These are phyloP conservation scores for Propsilocerus akamusi DNA, from an alignment of 1,140 invertebrate species.

Conservation along the genomic window DNA sequence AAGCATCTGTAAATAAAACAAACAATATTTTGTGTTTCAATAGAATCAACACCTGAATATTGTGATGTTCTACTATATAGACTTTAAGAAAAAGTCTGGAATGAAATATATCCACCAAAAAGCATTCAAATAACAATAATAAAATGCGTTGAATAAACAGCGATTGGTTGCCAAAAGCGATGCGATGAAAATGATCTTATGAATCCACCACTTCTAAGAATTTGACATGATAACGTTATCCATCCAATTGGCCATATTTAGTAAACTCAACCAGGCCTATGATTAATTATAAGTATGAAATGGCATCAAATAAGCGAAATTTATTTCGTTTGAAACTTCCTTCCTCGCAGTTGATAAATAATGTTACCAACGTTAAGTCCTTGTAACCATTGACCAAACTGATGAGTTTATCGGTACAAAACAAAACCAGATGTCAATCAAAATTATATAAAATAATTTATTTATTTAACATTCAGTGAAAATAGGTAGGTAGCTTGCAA, in stretches of 20 bases:
- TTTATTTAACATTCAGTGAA: too few relatives aligned
- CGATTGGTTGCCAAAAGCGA: neutral
- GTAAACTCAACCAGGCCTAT: neutral
- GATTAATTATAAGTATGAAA: too few relatives aligned
- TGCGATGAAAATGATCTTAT: neutral
- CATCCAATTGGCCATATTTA: neutral
- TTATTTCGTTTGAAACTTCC: neutral
- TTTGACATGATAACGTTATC: neutral
- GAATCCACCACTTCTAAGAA: neutral
- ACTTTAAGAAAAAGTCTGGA: too few relatives aligned
- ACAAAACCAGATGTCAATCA: too few relatives aligned
- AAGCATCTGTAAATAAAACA: too few relatives aligned
- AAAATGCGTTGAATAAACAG: neutral
- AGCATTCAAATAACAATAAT: too few relatives aligned
- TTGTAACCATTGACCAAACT: neutral
- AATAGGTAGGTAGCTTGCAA: too few relatives aligned
- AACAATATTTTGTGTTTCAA: too few relatives aligned
- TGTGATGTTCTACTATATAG: too few relatives aligned
- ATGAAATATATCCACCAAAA: too few relatives aligned
- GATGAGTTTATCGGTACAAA: neutral
- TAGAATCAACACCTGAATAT: too few relatives aligned
- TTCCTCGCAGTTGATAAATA: neutral
- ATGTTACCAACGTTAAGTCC: neutral
- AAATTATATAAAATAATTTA: too few relatives aligned
- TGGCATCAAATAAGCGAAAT: neutral